Percentiles rank a stretch among this genome's conserved stretches.
Conservation (phyloP, 2,113 vertebrate genomes). For the Podarcis raffonei region DNA sequence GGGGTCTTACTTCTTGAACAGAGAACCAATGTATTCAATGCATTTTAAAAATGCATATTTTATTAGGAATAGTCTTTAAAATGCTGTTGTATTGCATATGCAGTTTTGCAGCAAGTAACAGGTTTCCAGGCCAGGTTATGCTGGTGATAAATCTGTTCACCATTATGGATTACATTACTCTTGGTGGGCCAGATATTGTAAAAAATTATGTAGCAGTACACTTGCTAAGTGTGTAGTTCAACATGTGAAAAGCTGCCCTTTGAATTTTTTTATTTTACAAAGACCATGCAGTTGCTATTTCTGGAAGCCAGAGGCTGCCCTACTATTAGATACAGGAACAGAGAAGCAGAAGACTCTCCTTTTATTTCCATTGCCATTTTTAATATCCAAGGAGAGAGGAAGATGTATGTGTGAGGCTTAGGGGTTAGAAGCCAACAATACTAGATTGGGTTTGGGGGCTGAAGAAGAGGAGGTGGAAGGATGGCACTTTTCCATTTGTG, state of each 20-base stretch:
- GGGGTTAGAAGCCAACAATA: not conserved
- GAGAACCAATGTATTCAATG: not conserved
- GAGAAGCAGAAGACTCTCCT: not conserved
- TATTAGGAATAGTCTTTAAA: not conserved
- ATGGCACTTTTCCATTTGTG: not conserved
- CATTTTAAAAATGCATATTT: not conserved
- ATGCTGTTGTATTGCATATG: not conserved
- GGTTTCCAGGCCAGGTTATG: not conserved
- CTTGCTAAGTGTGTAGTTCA: not conserved
- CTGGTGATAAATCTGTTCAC: not conserved
- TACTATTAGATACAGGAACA: not conserved
- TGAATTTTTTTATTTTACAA: not conserved
- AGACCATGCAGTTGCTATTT: constrained; percentile 11
- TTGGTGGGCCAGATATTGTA: not conserved
- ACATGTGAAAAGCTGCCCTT: not conserved
- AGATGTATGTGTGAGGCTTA: not conserved
- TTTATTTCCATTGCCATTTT: not conserved
- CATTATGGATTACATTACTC: not conserved
- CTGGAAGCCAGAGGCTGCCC: constrained; percentile 21
- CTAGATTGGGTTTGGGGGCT: not conserved
- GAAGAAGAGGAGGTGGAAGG: not conserved
- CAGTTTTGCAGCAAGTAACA: not conserved
- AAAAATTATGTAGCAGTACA: not conserved
- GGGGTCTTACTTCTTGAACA: not conserved
- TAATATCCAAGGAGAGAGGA: not conserved